Conservation (phyloP, 2,113 vertebrate species). For the Proterorhinus semilunaris region DNA sequence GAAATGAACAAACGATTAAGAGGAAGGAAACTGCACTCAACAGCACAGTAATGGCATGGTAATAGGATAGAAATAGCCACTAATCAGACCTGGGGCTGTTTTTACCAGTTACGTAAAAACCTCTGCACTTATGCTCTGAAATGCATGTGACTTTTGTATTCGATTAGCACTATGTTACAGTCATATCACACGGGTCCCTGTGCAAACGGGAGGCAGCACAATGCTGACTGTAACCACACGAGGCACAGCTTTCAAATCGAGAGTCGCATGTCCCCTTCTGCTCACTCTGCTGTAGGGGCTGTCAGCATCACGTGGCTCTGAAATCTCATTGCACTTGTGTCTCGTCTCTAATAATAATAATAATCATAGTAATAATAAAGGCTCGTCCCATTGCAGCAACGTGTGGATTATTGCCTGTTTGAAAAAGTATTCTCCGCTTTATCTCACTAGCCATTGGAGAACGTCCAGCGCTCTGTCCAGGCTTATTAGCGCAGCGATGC, state of each 20-base stretch:
- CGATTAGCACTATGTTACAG: too few species aligned
- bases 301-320: slow-evolving; percentile 42
- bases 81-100: too few species aligned
- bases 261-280: slow-evolving; percentile 37
- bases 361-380: slow-evolving; percentile 26
- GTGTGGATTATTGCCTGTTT: slow-evolving; percentile 35
- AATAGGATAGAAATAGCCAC: too few species aligned
- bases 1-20: too few species aligned
- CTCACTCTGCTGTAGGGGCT: slow-evolving; percentile 19
- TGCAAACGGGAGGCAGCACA: not conserved
- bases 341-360: slow-evolving; percentile 14
- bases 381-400: slow-evolving; percentile 7
- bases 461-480: slow-evolving; percentile 19
- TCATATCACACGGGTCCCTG: not conserved
- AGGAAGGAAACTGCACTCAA: too few species aligned
- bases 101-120: too few species aligned
- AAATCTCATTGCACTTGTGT: slow-evolving; percentile 21
- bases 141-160: too few species aligned
- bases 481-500: slow-evolving; percentile 24
- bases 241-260: slow-evolving; percentile 37
- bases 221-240: not conserved
- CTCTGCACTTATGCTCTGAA: too few species aligned
- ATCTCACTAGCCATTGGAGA: slow-evolving; percentile 12
- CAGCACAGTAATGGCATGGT: too few species aligned
- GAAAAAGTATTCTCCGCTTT: slow-evolving; percentile 29